Percentiles rank a stretch among this genome's conserved stretches.
Conservation (phyloP, 2,888 invertebrate genomes). For the Mayetiola destructor region DNA sequence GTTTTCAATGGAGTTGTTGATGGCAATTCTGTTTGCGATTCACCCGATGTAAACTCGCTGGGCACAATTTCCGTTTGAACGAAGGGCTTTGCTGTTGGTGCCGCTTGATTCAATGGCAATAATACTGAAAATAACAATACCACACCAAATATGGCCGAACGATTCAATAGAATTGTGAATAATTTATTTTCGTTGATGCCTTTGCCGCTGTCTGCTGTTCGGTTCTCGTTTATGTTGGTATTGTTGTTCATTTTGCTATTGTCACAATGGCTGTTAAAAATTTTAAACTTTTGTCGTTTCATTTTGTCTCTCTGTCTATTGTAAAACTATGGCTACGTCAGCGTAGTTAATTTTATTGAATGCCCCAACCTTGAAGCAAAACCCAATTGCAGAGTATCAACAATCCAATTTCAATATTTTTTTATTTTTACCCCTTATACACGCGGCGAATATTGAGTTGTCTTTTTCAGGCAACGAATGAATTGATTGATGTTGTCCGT, state of each 20-base stretch:
- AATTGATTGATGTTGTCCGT: too few species aligned
- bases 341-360: too few species aligned
- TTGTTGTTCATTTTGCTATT: conserved; percentile 1
- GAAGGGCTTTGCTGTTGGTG: neutral
- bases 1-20: neutral
- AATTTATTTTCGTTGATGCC: neutral
- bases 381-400: too few species aligned
- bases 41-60: neutral
- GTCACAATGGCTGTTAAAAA: conserved; percentile 2
- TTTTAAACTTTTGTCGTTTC: conserved; percentile 10
- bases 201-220: too few species aligned
- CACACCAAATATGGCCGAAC: neutral
- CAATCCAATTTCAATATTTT: too few species aligned
- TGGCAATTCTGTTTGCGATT: neutral
- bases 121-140: conserved; percentile 5
- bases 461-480: too few species aligned
- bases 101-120: neutral
- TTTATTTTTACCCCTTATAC: too few species aligned
- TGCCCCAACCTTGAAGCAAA: too few species aligned
- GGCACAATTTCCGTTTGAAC: neutral
- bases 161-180: conserved; percentile 4
- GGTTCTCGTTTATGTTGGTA: too few species aligned
- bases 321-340: too few species aligned
- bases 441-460: too few species aligned
- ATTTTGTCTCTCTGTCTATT: too few species aligned